Evolutionary conservation across 2,797 vertebrate genomes (phyloP), one percentile per base, ranked within the genome.

Genomic region (Aselliscus stoliczkanus): DNA sequence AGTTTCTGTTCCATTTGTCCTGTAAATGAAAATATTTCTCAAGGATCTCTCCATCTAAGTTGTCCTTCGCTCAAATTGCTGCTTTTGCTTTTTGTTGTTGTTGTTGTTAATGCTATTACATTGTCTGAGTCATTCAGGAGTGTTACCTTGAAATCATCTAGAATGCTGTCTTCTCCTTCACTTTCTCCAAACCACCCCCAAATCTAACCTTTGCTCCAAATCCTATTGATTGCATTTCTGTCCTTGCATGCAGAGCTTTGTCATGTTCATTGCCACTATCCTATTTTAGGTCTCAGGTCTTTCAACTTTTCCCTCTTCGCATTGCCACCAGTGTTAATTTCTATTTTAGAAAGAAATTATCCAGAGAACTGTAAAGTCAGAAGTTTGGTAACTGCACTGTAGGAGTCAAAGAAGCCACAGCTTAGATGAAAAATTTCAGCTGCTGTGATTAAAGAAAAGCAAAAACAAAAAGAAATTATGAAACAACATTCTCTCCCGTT

Each of bases 301-400:
- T 67, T n/a, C 42, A 44, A 1, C 44, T 17, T 65, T 56, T 50
- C 12, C 1, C 10, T 86, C 14, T 83, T 37, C 39, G 8, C 13
- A 5, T n/a, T 79, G 37, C 62, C 54, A 13, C 25, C 37, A 52
- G 58, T 70, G 60, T 65, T 76, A 37, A 77, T 80, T 89, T 95
- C 50, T 93, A 2, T 69, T 73, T 90, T 93, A 82, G 50, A 58
- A 69, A 79, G 29, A 84, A 89, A 69, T 50, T 93, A 37, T 56
- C 39, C 39, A 67, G 72, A 85, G 34, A 91, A 52, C 18, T 62
- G 20, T 39, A 44, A 95, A 58, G 77, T 76, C 69, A 39, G 85
- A 95, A 94, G 84, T 90, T 89, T 87, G 69, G 95, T 77, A 95
- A 83, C 31, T 54, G 8, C 42, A 85, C 0, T 94, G 50, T 92